Evolutionary conservation across 2,888 invertebrate species (phyloP).

Genomic region (Spatulosminthurus flaviceps): DNA sequence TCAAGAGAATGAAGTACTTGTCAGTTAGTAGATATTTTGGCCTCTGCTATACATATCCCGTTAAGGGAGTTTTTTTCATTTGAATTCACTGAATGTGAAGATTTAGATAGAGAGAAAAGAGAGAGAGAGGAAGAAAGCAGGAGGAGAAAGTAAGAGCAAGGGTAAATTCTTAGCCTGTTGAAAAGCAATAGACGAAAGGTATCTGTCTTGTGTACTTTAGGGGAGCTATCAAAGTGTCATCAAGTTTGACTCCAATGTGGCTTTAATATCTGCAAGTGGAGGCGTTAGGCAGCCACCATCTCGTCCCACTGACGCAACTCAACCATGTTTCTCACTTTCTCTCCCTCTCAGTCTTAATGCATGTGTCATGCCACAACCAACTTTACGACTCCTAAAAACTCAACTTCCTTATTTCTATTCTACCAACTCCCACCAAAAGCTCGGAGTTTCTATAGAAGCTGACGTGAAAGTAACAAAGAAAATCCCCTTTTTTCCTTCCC

Average conservation of each 20-base stretch:
- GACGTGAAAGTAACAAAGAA: too few species aligned
- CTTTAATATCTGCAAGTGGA: slow-evolving; percentile 45
- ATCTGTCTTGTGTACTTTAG: slow-evolving; percentile 44
- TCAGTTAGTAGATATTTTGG: background rate
- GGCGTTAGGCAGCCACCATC: background rate
- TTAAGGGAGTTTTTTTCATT: background rate
- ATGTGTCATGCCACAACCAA: background rate
- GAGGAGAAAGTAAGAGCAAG: too few species aligned
- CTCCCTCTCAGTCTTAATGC: background rate
- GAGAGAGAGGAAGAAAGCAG: too few species aligned
- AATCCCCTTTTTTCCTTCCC: too few species aligned
- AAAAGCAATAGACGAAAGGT: slow-evolving; percentile 43
- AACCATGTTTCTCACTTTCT: background rate
- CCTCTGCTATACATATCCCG: background rate
- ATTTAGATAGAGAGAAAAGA: background rate
- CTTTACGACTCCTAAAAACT: slow-evolving; percentile 40
- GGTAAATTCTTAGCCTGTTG: too few species aligned
- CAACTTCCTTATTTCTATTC: background rate
- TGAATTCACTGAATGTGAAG: background rate
- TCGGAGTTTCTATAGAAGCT: too few species aligned
- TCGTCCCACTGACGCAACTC: background rate
- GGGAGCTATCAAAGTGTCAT: slow-evolving; percentile 60
- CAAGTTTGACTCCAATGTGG: slow-evolving; percentile 51
- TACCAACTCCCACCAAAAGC: too few species aligned
- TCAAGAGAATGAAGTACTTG: background rate